These are phyloP conservation scores for Syncerus caffer DNA, from an alignment of 2,797 vertebrate species.

Conservation along the genomic window DNA sequence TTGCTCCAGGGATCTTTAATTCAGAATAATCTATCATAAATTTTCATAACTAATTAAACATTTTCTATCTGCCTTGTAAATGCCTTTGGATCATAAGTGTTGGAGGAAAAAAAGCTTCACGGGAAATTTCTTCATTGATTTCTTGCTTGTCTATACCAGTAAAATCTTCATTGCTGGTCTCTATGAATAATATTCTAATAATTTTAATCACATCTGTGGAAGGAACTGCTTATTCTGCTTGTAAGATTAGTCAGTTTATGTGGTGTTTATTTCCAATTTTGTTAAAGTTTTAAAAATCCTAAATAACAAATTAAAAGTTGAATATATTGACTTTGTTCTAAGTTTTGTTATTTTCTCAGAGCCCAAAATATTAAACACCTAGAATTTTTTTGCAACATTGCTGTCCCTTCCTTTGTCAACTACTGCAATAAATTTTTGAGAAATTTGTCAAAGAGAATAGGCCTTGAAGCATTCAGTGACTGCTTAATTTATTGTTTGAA, in stretches of 20 bases:
- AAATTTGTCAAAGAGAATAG: neutral
- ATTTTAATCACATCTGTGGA: neutral
- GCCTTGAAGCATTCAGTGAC: neutral
- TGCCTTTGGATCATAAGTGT: neutral
- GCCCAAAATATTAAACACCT: conserved; percentile 32
- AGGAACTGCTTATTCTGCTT: neutral
- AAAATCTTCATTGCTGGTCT: neutral
- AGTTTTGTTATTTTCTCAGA: conserved; percentile 27
- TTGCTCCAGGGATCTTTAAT: neutral
- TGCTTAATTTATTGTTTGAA: conserved; percentile 24
- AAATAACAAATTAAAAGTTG: conserved; percentile 5
- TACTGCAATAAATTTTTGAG: neutral
- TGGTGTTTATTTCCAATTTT: conserved; percentile 16
- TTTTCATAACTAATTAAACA: conserved; percentile 9
- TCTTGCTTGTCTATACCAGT: neutral
- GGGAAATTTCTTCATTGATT: neutral
- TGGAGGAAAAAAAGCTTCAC: neutral
- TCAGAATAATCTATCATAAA: conserved; percentile 19
- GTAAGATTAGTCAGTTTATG: neutral
- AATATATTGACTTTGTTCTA: conserved; percentile 28
- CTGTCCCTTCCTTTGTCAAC: neutral
- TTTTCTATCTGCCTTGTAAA: neutral
- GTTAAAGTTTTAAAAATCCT: conserved; percentile 26
- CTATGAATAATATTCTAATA: neutral
- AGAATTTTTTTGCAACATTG: neutral